Conservation (phyloP, 2,113 vertebrate species). For the Bungarus multicinctus region DNA sequence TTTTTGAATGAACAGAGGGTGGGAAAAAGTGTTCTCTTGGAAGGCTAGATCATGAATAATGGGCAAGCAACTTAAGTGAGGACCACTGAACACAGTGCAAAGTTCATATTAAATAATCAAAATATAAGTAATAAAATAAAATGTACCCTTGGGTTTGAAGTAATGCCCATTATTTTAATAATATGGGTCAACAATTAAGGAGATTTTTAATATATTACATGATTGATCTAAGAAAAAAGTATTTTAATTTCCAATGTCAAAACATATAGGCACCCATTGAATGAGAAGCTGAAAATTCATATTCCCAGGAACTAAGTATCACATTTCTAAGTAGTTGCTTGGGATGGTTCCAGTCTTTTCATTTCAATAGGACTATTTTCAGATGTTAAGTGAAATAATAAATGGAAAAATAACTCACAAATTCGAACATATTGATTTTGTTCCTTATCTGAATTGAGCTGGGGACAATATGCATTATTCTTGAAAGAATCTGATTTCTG, state of each 20-base stretch:
- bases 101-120: background rate
- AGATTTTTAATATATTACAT: background rate
- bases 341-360: background rate
- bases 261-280: background rate
- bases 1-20: background rate
- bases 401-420: background rate
- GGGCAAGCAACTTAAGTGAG: background rate
- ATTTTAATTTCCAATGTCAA: background rate
- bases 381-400: background rate
- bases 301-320: background rate
- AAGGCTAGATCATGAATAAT: background rate
- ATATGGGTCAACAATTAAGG: fast-evolving
- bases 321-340: background rate
- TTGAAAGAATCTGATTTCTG: background rate
- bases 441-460: background rate
- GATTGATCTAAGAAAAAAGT: background rate
- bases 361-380: background rate
- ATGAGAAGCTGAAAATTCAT: background rate
- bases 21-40: background rate
- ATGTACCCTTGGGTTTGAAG: background rate
- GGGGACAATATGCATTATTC: background rate
- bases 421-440: background rate
- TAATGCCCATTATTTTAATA: background rate
- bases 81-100: background rate
- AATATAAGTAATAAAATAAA: background rate